These are phyloP conservation scores for Muntiacus reevesi DNA, from an alignment of 2,113 vertebrate species.

Conservation along the genomic window DNA sequence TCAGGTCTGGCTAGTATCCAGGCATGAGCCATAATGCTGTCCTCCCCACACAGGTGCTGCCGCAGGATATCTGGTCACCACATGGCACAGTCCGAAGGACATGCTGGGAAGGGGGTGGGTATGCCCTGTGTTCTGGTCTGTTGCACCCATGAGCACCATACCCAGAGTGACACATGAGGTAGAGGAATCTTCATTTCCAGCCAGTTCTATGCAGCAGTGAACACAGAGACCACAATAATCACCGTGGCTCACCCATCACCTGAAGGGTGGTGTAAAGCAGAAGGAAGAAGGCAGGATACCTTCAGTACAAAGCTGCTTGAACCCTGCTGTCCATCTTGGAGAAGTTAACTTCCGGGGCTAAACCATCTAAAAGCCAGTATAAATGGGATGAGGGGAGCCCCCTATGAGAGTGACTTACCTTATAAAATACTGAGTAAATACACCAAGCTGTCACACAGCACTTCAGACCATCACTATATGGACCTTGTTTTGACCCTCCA, in stretches of 20 bases:
- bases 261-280: background rate
- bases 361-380: background rate
- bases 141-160: background rate
- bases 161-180: background rate
- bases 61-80: background rate
- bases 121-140: background rate
- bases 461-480: background rate
- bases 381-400: background rate
- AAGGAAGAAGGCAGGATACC: background rate
- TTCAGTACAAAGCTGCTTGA: background rate
- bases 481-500: background rate
- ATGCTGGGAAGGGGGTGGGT: background rate
- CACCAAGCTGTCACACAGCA: background rate
- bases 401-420: background rate
- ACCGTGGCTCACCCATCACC: no score
- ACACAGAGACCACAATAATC: background rate
- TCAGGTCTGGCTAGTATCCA: background rate
- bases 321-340: background rate
- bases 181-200: background rate
- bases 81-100: background rate
- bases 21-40: background rate
- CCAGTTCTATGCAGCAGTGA: background rate
- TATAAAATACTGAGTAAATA: background rate
- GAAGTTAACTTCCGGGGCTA: background rate
- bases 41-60: slow-evolving; percentile 48